Evolutionary conservation across 1,140 invertebrate species (phyloP), one percentile per base, ranked within the genome.

Genomic region (Magallana angulata): DNA sequence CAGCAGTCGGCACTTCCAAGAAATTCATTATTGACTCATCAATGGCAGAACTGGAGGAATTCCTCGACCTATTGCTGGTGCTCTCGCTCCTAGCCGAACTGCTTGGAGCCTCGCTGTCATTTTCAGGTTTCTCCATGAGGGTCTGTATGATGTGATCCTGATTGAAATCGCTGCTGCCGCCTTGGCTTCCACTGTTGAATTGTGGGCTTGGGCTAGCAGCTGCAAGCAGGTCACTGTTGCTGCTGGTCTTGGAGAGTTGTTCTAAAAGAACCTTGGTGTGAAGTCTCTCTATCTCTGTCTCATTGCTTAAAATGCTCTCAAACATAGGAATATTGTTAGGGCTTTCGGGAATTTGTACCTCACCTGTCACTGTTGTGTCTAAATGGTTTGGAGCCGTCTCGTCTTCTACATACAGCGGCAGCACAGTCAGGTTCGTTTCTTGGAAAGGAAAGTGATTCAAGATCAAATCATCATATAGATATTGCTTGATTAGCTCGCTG

Each of bases 141-240:
- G 68, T 76, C 68, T 76, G 68, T 3, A 76, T 76, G 18, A 76
- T 76, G 18, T 30, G 18, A 11, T 76, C 68, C 68, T 76, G 68
- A 30, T 76, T 76, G 18, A 76, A 76, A 30, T 76, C 68, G 36
- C 68, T 76, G 68, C 68, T 76, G 8, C 68, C 36, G 0, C 68
- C 68, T 3, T 76, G 68, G 36, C 68, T 76, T 30, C 68, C 68
- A 2, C 68, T 76, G 24, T 76, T 76, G 68, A 76, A 12, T 24
- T 76, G 68, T 1, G 68, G 36, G 36, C 68, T 76, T 30, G 24
- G 68, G 8, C 24, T 36, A 9, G 7, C 24, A 8, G 36, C 68
- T 30, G 24, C 68, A 7, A 76, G 24, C 8, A 76, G 18, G 36
- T 76, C 68, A 30, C 68, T 76, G 24, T 11, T 76, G 68, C 68